Evolutionary conservation across 2,113 vertebrate genomes (phyloP).

Genomic region (Tachycineta bicolor): DNA sequence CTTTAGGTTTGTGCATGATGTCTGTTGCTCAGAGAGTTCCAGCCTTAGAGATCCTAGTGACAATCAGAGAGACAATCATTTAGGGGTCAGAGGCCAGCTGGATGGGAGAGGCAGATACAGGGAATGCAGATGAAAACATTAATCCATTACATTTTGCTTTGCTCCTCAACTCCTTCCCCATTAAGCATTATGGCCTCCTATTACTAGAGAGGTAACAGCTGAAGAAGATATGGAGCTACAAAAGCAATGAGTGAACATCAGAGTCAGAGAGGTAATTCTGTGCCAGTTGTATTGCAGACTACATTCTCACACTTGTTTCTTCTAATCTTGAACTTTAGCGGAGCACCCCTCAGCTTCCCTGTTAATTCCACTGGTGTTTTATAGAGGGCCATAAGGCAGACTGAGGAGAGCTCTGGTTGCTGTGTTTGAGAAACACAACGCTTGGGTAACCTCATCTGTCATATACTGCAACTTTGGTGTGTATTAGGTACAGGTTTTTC

Average conservation of each 20-base stretch:
- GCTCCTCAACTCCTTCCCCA: not conserved
- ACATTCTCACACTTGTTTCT: not conserved
- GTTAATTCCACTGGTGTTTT: not conserved
- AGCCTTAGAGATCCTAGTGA: constrained; percentile 85
- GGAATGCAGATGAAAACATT: not conserved
- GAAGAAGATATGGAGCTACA: not conserved
- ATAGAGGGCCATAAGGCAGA: not conserved
- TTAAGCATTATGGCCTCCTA: not conserved
- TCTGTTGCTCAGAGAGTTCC: constrained; percentile 87
- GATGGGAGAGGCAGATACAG: not conserved
- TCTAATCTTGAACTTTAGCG: not conserved
- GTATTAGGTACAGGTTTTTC: not conserved
- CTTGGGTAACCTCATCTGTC: not conserved
- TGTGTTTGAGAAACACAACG: not conserved
- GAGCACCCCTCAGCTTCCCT: not conserved
- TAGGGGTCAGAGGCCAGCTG: not conserved
- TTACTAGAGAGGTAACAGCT: not conserved
- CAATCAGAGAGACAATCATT: not conserved
- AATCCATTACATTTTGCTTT: not conserved
- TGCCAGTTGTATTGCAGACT: not conserved
- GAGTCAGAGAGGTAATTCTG: not conserved
- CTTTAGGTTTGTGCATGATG: constrained; percentile 82
- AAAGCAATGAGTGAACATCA: not conserved
- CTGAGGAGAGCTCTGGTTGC: not conserved
- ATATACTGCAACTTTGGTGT: not conserved